phyloP scores from a whole-genome alignment of 2,113 vertebrate species.

The Ibidorhyncha struthersii region DNA sequence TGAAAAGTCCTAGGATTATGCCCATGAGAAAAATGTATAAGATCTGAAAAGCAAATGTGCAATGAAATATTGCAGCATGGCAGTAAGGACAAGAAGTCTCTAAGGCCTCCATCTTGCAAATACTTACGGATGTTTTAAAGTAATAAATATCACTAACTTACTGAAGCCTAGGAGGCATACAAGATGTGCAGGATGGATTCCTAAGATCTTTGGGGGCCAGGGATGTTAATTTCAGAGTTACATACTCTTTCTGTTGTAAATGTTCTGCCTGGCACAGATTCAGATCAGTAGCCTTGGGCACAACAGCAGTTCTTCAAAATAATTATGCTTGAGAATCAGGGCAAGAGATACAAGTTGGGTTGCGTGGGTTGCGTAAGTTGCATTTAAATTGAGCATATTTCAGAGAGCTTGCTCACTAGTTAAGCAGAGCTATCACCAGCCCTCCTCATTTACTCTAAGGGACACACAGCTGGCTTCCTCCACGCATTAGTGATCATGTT shows the following conservation, averaged over 20 bases:
- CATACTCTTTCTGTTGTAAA: not conserved
- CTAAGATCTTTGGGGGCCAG: not conserved
- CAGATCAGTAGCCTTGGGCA: not conserved
- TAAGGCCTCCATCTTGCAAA: not conserved
- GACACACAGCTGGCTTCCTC: not conserved
- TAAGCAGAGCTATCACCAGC: not conserved
- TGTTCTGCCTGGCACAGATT: not conserved
- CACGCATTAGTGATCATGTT: not conserved
- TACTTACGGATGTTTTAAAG: not conserved
- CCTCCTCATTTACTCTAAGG: not conserved
- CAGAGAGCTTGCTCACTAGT: not conserved
- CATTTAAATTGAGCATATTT: not conserved
- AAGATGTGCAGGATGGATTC: not conserved
- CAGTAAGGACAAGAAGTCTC: not conserved
- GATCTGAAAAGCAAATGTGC: not conserved
- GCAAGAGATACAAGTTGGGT: not conserved
- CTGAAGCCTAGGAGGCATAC: not conserved
- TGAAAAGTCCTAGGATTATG: not conserved
- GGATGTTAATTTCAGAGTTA: not conserved
- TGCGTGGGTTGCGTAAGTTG: fast-evolving
- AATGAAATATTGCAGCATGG: not conserved
- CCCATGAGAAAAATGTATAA: not conserved
- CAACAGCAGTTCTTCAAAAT: not conserved
- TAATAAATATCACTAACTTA: not conserved
- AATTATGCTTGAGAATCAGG: not conserved